These are phyloP conservation scores for Opisthocomus hoazin DNA, from an alignment of 2,113 vertebrate genomes.

Conservation along the genomic window DNA sequence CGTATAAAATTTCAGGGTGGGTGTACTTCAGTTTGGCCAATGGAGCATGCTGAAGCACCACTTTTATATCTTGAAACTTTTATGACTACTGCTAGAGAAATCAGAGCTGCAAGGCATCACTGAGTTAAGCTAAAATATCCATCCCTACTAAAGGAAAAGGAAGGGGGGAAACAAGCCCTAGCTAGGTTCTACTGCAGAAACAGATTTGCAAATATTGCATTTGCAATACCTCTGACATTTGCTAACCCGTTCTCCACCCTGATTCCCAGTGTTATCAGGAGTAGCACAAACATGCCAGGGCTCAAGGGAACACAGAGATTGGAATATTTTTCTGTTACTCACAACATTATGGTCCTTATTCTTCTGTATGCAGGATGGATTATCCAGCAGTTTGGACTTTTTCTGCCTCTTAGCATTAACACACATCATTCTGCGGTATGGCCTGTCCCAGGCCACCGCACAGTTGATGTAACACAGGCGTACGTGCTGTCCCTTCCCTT, in stretches of 20 bases:
- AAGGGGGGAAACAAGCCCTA: neutral
- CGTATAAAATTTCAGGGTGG: neutral
- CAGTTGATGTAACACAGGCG: neutral
- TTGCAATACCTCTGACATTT: neutral
- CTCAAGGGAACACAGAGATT: neutral
- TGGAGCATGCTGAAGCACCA: neutral
- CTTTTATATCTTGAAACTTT: neutral
- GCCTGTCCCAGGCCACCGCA: neutral
- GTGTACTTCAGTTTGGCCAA: neutral
- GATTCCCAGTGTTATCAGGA: neutral
- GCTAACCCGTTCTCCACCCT: neutral
- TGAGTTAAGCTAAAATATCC: neutral
- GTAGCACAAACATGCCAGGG: neutral
- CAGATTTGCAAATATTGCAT: neutral
- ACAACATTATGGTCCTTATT: neutral
- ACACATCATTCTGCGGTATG: neutral
- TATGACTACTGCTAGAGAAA: neutral
- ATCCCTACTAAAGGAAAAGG: neutral
- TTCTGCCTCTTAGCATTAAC: neutral
- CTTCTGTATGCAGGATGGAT: neutral
- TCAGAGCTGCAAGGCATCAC: neutral
- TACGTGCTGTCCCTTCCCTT: fast-evolving
- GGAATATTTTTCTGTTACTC: neutral
- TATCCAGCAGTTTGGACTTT: neutral
- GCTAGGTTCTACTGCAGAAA: neutral